These are phyloP conservation scores for Paratilapia polleni DNA, from an alignment of 2,113 vertebrate species.

Conservation along the genomic window DNA sequence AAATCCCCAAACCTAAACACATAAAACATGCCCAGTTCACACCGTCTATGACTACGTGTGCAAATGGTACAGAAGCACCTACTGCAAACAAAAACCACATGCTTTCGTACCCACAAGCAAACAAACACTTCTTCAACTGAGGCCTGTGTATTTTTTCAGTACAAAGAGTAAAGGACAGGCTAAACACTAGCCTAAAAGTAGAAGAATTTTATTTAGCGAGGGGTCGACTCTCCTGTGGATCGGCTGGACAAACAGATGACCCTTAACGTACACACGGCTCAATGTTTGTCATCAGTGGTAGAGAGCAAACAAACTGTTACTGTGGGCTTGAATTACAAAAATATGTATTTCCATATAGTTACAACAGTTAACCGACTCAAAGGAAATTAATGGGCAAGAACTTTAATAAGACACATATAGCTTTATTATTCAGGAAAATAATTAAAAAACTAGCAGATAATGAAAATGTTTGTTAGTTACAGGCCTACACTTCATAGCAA, in stretches of 20 bases:
- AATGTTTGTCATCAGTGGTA: neutral
- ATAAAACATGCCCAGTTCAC: slow-evolving; percentile 35
- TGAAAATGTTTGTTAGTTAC: neutral
- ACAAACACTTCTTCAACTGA: neutral
- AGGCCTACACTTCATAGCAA: neutral
- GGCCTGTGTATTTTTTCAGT: neutral
- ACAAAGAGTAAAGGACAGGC: neutral
- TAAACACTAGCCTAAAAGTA: neutral
- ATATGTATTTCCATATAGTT: neutral
- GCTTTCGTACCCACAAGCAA: slow-evolving; percentile 13
- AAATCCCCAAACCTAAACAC: slow-evolving; percentile 66
- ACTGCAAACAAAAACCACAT: neutral
- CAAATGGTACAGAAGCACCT: neutral
- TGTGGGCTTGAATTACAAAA: no score
- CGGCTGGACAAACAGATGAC: neutral
- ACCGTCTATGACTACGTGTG: slow-evolving; percentile 18
- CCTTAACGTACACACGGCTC: neutral
- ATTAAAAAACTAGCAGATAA: neutral
- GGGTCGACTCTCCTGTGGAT: neutral
- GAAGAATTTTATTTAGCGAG: neutral
- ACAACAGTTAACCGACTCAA: neutral
- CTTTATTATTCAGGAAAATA: neutral
- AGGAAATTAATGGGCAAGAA: neutral
- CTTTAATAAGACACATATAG: neutral
- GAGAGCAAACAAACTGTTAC: neutral